Evolutionary conservation across 2,113 vertebrate genomes (phyloP).

Genomic region (Microcebus ravelobensis): DNA sequence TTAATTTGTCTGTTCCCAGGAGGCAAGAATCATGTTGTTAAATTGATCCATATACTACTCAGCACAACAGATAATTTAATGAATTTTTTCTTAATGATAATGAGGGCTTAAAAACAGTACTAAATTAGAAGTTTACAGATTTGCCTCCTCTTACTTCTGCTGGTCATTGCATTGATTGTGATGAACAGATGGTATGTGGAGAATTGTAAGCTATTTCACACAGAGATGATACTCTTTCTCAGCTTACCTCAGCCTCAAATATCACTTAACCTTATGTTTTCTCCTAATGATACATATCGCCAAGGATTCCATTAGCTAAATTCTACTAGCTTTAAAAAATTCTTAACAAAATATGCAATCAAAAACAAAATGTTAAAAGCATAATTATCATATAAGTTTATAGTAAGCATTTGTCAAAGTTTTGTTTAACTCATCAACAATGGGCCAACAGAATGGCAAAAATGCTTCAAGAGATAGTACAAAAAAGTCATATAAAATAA

Average conservation of each 20-base stretch:
- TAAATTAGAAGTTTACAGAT: slow-evolving; percentile 35
- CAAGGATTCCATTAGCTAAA: slow-evolving; percentile 43
- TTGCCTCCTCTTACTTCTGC: slow-evolving; percentile 7
- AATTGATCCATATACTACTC: slow-evolving; percentile 39
- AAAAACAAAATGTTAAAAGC: slow-evolving; percentile 31
- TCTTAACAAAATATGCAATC: background rate
- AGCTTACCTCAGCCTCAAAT: slow-evolving; percentile 33
- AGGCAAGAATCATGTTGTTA: slow-evolving; percentile 50
- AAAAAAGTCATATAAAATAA: background rate
- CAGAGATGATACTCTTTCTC: background rate
- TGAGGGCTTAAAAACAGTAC: slow-evolving; percentile 52
- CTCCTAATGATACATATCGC: background rate
- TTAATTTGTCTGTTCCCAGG: slow-evolving; percentile 23
- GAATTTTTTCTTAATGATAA: slow-evolving; percentile 67
- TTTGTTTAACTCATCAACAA: background rate
- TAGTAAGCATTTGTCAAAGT: background rate
- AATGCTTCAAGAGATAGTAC: background rate
- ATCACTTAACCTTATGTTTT: slow-evolving; percentile 24
- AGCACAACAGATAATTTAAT: slow-evolving; percentile 61
- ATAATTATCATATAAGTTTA: background rate
- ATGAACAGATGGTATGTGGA: slow-evolving; percentile 43
- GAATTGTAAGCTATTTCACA: slow-evolving; percentile 16
- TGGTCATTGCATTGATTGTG: slow-evolving; percentile 57
- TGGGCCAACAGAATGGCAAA: background rate
- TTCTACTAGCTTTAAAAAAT: slow-evolving; percentile 12